Conservation (phyloP, 2,113 vertebrate genomes). For the Sigmodon hispidus region DNA sequence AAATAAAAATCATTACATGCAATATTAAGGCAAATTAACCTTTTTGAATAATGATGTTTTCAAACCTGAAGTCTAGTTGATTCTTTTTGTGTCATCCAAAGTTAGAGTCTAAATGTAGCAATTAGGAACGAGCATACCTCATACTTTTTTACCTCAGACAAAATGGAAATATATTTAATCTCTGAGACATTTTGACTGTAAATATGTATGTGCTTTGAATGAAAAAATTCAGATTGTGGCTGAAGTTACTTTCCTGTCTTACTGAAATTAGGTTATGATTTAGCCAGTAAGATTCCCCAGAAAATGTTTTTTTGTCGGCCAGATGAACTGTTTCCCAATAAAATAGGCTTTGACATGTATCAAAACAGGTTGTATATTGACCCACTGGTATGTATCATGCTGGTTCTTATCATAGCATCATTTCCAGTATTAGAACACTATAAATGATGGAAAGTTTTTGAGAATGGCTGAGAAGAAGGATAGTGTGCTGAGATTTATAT, state of each 20-base stretch:
- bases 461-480: constrained; percentile 48
- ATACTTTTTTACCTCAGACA: constrained; percentile 68
- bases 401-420: constrained; percentile 58
- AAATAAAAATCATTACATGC: constrained; percentile 52
- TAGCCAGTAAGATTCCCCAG: constrained; percentile 57
- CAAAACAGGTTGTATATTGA: constrained; percentile 65
- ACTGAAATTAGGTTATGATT: constrained; percentile 70
- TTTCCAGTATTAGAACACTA: constrained; percentile 36
- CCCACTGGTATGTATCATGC: constrained; percentile 55
- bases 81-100: constrained; percentile 1
- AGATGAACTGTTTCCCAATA: constrained; percentile 62
- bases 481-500: neutral
- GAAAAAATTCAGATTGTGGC: constrained; percentile 62
- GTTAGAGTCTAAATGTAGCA: constrained; percentile 57
- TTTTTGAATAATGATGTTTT: constrained; percentile 51
- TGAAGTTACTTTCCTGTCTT: constrained; percentile 73
- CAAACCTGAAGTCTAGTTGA: constrained; percentile 8
- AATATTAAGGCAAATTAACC: constrained; percentile 60
- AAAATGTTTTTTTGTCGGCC: constrained; percentile 64
- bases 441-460: constrained; percentile 56
- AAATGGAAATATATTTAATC: constrained; percentile 56
- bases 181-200: constrained; percentile 71
- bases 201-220: constrained; percentile 74
- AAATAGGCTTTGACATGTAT: constrained; percentile 46
- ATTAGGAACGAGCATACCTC: constrained; percentile 6